Percentiles rank a stretch among this genome's conserved stretches.
Evolutionary conservation across 2,797 vertebrate genomes (phyloP).

Genomic region (Thunnus albacares): DNA sequence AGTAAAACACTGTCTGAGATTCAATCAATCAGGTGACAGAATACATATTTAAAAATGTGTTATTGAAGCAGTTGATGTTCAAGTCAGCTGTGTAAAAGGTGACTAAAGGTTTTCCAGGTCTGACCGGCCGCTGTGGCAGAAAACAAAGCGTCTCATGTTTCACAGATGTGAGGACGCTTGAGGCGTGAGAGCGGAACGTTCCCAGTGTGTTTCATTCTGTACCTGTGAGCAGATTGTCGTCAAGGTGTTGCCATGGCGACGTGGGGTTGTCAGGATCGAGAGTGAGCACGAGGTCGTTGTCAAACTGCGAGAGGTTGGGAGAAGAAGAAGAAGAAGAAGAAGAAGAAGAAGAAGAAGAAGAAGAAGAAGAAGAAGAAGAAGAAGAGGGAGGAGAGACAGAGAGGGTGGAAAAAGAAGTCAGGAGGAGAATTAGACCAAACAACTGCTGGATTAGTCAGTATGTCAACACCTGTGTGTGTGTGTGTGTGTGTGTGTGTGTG

Average conservation of each 20-base stretch:
- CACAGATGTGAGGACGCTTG: background rate
- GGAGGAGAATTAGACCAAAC: background rate
- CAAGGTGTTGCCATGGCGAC: slow-evolving; percentile 84
- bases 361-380: background rate
- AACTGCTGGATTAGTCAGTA: background rate
- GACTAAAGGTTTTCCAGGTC: background rate
- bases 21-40: too few species aligned
- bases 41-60: too few species aligned
- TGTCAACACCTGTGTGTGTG: background rate
- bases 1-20: too few species aligned
- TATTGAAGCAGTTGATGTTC: too few species aligned
- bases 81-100: too few species aligned
- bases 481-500: slow-evolving; percentile 4
- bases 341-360: too few species aligned
- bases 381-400: background rate
- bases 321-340: background rate
- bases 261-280: slow-evolving; percentile 85
- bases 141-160: background rate
- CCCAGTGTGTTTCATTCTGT: fast-evolving
- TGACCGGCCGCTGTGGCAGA: background rate
- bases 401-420: background rate
- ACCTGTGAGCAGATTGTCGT: slow-evolving; percentile 84
- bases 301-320: slow-evolving; percentile 70
- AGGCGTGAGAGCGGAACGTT: slow-evolving; percentile 9
- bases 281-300: slow-evolving; percentile 84